Evolutionary conservation across 2,797 vertebrate genomes (phyloP).

Genomic region (Melanotaenia boesemani): DNA sequence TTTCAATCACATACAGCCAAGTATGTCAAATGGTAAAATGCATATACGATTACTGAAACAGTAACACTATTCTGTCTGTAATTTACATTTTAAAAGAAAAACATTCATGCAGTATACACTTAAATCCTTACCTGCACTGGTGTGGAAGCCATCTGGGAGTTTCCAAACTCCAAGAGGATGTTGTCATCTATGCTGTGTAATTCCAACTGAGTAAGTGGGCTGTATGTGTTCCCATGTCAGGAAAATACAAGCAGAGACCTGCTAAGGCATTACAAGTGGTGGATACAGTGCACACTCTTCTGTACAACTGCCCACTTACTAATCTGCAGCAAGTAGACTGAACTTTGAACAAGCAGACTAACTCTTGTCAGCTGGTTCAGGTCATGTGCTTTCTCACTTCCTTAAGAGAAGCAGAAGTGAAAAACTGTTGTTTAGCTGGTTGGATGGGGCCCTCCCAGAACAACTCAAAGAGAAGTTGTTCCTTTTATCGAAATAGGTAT

Average conservation of each 20-base stretch:
- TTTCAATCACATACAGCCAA: not conserved
- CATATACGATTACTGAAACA: not conserved
- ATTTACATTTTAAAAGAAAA: conserved; percentile 3
- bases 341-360: conserved; percentile 81
- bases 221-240: conserved; percentile 62
- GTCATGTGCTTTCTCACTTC: conserved; percentile 85
- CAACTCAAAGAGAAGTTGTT: conserved; percentile 22
- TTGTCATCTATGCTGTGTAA: conserved; percentile 39
- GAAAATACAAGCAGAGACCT: conserved; percentile 58
- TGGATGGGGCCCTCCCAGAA: conserved; percentile 60
- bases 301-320: conserved; percentile 48
- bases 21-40: not conserved
- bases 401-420: conserved; percentile 82
- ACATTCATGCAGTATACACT: not conserved
- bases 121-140: conserved; percentile 68
- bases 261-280: conserved; percentile 56
- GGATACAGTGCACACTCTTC: conserved; percentile 15
- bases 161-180: conserved; percentile 31
- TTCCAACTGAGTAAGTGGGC: conserved; percentile 31
- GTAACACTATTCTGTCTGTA: not conserved
- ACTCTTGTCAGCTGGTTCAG: conserved; percentile 78
- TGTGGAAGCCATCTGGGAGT: conserved; percentile 69
- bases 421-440: conserved; percentile 71
- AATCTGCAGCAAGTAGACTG: conserved; percentile 74
- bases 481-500: conserved; percentile 53